phyloP scores from a whole-genome alignment of 2,113 vertebrate genomes.

The Antigone vipio region DNA sequence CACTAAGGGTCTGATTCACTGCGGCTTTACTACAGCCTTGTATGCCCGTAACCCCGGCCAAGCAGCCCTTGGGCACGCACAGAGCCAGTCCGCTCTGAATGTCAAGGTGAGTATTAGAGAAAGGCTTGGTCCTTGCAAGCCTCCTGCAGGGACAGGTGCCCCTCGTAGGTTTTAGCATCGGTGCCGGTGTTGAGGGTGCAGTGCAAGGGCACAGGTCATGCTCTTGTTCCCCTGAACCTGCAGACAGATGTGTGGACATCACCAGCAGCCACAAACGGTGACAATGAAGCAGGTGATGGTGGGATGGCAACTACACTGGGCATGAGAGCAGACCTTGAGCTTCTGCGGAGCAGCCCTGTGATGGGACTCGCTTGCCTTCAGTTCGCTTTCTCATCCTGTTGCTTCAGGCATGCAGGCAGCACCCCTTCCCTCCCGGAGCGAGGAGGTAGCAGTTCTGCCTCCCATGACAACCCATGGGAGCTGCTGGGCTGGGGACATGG shows the following conservation, averaged over 20 bases:
- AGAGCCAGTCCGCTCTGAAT: neutral
- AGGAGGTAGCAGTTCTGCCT: neutral
- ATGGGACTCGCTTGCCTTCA: neutral
- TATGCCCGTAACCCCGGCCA: neutral
- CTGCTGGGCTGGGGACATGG: neutral
- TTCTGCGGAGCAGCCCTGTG: neutral
- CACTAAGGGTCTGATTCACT: constrained; percentile 43
- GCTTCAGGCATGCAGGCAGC: neutral
- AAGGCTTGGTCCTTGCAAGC: neutral
- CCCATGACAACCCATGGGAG: neutral
- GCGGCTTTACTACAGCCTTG: constrained; percentile 45
- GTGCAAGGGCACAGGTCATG: neutral
- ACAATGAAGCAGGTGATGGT: accelerated
- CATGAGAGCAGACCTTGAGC: neutral
- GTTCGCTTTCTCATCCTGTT: neutral
- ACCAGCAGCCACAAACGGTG: neutral
- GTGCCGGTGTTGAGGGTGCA: neutral
- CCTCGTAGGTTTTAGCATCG: neutral
- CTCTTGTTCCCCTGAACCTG: neutral
- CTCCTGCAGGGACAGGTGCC: neutral
- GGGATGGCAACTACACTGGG: neutral
- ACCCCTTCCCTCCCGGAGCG: accelerated
- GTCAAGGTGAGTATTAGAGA: neutral
- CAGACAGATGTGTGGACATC: neutral
- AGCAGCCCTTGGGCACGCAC: neutral